phyloP scores from a whole-genome alignment of 2,888 invertebrate species.

The Pseudococcus viburni region DNA sequence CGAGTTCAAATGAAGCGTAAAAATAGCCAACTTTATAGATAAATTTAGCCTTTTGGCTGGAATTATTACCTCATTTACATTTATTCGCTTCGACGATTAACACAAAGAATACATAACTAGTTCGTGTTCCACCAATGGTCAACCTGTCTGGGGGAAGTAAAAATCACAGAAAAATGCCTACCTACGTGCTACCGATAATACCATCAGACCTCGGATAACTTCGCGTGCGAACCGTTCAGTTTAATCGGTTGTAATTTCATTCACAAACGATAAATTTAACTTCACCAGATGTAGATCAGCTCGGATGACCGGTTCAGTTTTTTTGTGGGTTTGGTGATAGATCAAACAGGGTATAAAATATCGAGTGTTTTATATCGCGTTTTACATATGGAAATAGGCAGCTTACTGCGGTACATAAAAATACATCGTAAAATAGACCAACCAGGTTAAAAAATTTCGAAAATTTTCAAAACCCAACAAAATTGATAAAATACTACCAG shows the following conservation, averaged over 20 bases:
- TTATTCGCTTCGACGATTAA: conserved; percentile 17
- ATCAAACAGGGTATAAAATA: background rate
- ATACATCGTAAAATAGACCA: background rate
- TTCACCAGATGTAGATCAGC: conserved; percentile 12
- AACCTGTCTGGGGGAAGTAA: background rate
- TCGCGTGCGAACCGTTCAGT: background rate
- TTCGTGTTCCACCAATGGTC: background rate
- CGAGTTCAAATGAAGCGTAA: conserved; percentile 42
- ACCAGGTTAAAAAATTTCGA: background rate
- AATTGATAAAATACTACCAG: background rate
- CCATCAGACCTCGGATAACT: background rate
- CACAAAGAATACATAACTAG: conserved; percentile 32
- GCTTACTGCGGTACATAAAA: background rate
- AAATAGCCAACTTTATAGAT: conserved; percentile 55
- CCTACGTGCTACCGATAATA: conserved; percentile 48
- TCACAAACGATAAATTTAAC: conserved; percentile 47
- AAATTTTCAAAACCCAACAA: background rate
- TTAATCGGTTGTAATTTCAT: conserved; percentile 39
- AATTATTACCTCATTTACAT: conserved; percentile 34
- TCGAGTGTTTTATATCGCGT: background rate
- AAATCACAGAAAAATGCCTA: background rate
- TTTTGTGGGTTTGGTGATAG: background rate
- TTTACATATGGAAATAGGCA: background rate
- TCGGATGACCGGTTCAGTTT: background rate
- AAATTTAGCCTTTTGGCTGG: conserved; percentile 39